Percentiles rank a stretch among this genome's conserved stretches.
phyloP scores from a whole-genome alignment of 2,797 vertebrate genomes.

The Ctenopoma multispine region DNA sequence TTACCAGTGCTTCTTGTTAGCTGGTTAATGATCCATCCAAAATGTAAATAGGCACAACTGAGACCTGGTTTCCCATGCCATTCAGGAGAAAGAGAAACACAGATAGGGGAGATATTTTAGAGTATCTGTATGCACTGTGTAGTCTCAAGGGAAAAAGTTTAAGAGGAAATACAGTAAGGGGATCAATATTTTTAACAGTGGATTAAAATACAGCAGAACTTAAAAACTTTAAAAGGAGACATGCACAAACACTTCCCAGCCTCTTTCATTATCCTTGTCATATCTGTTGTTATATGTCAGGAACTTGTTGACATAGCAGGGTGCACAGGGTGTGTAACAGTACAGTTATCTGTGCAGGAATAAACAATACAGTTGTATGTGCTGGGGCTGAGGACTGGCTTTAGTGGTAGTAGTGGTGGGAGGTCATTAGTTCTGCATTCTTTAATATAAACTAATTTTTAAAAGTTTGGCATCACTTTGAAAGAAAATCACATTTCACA shows the following conservation, averaged over 20 bases:
- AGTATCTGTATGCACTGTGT: constrained; percentile 41
- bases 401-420: constrained; percentile 8
- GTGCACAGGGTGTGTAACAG: constrained; percentile 59
- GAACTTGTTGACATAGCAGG: constrained; percentile 67
- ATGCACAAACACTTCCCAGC: constrained; percentile 1
- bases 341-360: constrained; percentile 54
- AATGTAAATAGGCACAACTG: constrained; percentile 64
- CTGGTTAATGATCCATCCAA: constrained; percentile 77
- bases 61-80: constrained; percentile 64
- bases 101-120: constrained; percentile 42
- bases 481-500: no score
- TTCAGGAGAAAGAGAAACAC: constrained; percentile 47
- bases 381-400: constrained; percentile 25
- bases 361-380: constrained; percentile 64
- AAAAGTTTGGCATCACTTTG: no score
- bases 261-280: constrained; percentile 40
- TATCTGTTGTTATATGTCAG: constrained; percentile 57
- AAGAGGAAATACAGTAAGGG: constrained; percentile 29
- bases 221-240: not conserved
- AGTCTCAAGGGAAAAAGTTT: constrained; percentile 51
- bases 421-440: constrained; percentile 29
- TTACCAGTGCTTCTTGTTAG: constrained; percentile 21
- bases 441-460: not conserved
- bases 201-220: constrained; percentile 20
- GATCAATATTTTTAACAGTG: constrained; percentile 1